phyloP scores from a whole-genome alignment of 2,113 vertebrate species.

The Origma solitaria region DNA sequence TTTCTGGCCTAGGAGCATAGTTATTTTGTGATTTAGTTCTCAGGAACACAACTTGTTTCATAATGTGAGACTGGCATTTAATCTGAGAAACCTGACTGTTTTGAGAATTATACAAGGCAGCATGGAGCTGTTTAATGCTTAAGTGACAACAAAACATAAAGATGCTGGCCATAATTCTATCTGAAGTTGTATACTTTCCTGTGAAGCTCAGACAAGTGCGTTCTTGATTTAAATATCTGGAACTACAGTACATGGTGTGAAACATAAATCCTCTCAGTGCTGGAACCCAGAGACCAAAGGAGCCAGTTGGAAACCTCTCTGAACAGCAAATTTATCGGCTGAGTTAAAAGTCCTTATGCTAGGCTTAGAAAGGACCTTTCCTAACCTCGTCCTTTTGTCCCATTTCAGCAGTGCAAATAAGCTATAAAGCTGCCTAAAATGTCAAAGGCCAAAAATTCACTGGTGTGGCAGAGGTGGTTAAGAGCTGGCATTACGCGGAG shows the following conservation, averaged over 20 bases:
- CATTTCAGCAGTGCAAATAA: neutral
- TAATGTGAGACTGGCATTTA: constrained; percentile 33
- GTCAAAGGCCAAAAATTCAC: neutral
- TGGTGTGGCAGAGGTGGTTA: neutral
- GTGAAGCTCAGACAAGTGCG: neutral
- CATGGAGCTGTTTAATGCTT: constrained; percentile 23
- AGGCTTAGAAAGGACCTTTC: neutral
- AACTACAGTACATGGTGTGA: constrained; percentile 10
- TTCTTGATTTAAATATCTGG: constrained; percentile 53
- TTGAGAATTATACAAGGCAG: constrained; percentile 16
- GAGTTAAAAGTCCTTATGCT: neutral
- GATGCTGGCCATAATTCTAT: constrained; percentile 36
- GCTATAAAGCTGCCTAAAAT: constrained; percentile 4
- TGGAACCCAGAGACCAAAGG: neutral
- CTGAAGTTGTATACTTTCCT: constrained; percentile 29
- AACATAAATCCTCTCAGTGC: constrained; percentile 18
- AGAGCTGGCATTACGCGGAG: neutral
- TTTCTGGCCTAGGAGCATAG: neutral
- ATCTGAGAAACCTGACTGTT: constrained; percentile 45
- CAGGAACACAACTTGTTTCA: constrained; percentile 3
- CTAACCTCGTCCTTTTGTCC: neutral
- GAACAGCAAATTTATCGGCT: neutral
- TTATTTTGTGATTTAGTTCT: constrained; percentile 29
- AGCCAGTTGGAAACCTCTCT: neutral
- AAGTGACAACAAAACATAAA: constrained; percentile 40